These are phyloP conservation scores for Petrolisthes cinctipes DNA, from an alignment of 2,888 invertebrate genomes.

Conservation along the genomic window DNA sequence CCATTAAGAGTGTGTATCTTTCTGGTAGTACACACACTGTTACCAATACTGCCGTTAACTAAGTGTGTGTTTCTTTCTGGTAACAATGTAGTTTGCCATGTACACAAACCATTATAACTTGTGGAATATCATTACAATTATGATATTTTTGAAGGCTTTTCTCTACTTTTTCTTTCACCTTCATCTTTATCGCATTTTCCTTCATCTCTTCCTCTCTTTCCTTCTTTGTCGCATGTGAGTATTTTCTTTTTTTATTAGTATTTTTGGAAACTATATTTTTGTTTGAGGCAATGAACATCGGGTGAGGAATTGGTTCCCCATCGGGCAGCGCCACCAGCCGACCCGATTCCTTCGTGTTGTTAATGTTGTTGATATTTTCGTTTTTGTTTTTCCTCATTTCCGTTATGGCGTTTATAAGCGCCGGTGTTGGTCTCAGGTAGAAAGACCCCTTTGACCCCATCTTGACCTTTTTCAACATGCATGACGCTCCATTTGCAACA, in stretches of 20 bases:
- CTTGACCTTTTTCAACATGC: slow-evolving; percentile 46
- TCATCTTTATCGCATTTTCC: neutral
- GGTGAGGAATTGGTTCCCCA: slow-evolving; percentile 39
- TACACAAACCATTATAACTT: slow-evolving; percentile 42
- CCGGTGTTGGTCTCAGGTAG: slow-evolving; percentile 38
- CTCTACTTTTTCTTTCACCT: slow-evolving; percentile 31
- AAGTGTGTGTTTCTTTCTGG: slow-evolving; percentile 11
- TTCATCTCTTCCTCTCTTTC: neutral
- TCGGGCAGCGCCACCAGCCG: slow-evolving; percentile 31
- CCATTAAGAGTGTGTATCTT: no score
- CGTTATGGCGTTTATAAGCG: slow-evolving; percentile 40
- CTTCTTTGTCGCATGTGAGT: neutral
- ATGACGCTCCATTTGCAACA: neutral
- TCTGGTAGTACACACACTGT: no score
- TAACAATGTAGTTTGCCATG: slow-evolving; percentile 41
- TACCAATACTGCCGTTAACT: no score
- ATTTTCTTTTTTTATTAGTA: neutral
- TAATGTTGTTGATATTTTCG: neutral
- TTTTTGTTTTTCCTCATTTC: slow-evolving; percentile 40
- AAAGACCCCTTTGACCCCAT: slow-evolving; percentile 38
- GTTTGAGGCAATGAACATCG: slow-evolving; percentile 2
- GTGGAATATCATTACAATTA: slow-evolving; percentile 23
- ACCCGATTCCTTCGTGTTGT: neutral
- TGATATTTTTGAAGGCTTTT: slow-evolving; percentile 21
- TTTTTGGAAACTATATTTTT: neutral